phyloP scores from a whole-genome alignment of 2,888 invertebrate genomes.

The Prenolepis imparis region DNA sequence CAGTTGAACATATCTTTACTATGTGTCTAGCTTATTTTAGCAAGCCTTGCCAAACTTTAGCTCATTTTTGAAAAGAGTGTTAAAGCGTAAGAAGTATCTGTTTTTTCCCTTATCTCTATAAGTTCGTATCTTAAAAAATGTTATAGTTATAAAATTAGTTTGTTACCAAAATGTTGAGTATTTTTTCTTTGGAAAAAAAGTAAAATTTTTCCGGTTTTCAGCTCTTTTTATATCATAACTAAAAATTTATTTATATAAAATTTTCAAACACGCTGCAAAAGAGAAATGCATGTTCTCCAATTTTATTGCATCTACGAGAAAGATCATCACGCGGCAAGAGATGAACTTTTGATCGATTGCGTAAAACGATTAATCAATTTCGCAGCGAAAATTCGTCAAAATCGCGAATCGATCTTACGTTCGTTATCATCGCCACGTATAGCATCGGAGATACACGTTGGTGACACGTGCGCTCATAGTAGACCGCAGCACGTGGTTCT shows the following conservation, averaged over 20 bases:
- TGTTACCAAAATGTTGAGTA: background rate
- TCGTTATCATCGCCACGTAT: background rate
- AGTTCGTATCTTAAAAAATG: background rate
- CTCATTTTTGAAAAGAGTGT: background rate
- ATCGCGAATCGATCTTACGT: conserved; percentile 10
- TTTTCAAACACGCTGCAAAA: conserved; percentile 42
- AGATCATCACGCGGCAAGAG: conserved; percentile 40
- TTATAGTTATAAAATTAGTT: background rate
- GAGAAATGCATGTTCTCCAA: conserved; percentile 42
- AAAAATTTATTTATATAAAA: conserved; percentile 5
- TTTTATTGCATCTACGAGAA: conserved; percentile 50
- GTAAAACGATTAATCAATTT: background rate
- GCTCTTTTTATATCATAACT: background rate
- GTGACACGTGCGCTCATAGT: conserved; percentile 53
- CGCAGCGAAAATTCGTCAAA: background rate
- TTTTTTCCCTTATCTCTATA: background rate
- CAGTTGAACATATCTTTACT: conserved; percentile 13
- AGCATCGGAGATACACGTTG: conserved; percentile 41
- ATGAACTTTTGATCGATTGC: conserved; percentile 59
- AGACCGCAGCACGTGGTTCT: conserved; percentile 64
- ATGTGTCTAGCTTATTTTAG: background rate
- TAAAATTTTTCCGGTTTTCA: background rate
- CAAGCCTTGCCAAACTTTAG: background rate
- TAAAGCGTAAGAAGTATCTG: background rate
- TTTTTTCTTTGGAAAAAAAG: background rate